Conservation (phyloP, 1,140 invertebrate genomes). For the Hyposmocoma kahamanoa region DNA sequence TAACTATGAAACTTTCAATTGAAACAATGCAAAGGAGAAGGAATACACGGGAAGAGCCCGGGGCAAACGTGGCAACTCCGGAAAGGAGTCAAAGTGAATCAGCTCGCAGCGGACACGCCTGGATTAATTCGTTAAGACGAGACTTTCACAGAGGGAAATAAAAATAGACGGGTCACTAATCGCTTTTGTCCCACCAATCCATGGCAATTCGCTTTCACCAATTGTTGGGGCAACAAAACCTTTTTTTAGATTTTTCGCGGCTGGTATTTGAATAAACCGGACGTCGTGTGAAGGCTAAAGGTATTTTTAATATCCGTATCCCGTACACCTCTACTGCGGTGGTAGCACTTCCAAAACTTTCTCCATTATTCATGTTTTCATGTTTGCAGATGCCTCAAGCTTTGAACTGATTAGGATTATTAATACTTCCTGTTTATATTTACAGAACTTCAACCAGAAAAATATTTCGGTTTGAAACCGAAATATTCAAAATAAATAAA, state of each 20-base stretch:
- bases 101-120: conserved; percentile 25
- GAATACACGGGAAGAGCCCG: too few species aligned
- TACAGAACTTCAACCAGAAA: too few species aligned
- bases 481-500: too few species aligned
- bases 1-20: too few species aligned
- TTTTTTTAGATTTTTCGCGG: conserved; percentile 7
- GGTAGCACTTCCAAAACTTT: background rate
- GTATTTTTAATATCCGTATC: background rate
- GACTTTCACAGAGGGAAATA: conserved; percentile 43
- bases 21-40: too few species aligned
- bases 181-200: conserved; percentile 38
- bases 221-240: conserved; percentile 26
- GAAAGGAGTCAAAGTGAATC: conserved; percentile 43
- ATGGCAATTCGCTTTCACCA: conserved; percentile 49
- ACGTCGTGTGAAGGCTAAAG: background rate
- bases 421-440: too few species aligned
- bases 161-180: conserved; percentile 41
- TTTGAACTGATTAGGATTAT: too few species aligned
- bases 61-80: conserved; percentile 10
- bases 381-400: background rate
- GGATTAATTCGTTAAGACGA: conserved; percentile 51
- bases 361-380: background rate
- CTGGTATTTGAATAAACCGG: background rate
- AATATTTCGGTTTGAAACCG: too few species aligned
- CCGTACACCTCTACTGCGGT: background rate